Conservation (phyloP, 1,140 invertebrate species). For the Liolophura sinensis region DNA sequence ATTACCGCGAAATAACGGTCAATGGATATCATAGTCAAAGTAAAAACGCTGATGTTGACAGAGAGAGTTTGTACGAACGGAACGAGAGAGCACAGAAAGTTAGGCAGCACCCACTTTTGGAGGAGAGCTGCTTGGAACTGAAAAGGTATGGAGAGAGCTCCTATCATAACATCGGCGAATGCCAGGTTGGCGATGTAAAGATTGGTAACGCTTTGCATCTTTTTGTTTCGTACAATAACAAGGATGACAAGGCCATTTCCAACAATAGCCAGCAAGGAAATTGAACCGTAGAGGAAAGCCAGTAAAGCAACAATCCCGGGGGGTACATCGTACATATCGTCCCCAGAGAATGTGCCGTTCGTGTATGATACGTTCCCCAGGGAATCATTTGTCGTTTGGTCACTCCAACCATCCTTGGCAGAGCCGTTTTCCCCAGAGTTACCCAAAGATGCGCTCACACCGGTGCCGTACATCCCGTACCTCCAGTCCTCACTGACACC, state of each 20-base stretch:
- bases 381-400: too few species aligned
- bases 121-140: conserved; percentile 83
- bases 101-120: conserved; percentile 79
- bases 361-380: too few species aligned
- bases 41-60: conserved; percentile 82
- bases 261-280: conserved; percentile 75
- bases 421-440: too few species aligned
- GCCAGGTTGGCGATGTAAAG: conserved; percentile 69
- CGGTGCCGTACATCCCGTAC: too few species aligned
- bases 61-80: conserved; percentile 75
- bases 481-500: too few species aligned
- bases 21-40: conserved; percentile 77
- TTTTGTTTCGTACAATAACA: conserved; percentile 67
- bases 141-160: conserved; percentile 63
- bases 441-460: too few species aligned
- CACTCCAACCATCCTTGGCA: too few species aligned
- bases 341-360: too few species aligned
- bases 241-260: conserved; percentile 82
- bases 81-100: conserved; percentile 81
- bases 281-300: conserved; percentile 78
- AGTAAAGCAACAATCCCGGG: conserved; percentile 72
- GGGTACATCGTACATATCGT: conserved; percentile 70
- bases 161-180: conserved; percentile 49
- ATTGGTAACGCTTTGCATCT: conserved; percentile 81
- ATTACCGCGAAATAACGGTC: conserved; percentile 78